Evolutionary conservation across 2,113 vertebrate species (phyloP), one percentile per base, ranked within the genome.

Genomic region (Apodemus speciosus): DNA sequence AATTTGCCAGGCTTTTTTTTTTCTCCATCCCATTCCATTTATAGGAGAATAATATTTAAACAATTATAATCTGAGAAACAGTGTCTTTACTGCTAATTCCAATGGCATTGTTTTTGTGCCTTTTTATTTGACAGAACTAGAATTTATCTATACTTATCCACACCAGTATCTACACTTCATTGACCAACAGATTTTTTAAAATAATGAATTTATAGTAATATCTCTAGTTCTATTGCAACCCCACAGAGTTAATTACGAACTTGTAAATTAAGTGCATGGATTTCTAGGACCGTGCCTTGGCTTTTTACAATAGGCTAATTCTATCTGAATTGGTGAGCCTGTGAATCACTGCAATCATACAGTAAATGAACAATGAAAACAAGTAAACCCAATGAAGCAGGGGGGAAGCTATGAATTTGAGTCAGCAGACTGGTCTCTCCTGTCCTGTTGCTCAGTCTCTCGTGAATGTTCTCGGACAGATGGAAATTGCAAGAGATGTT

Each of bases 301-400:
- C 73, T 93, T 71, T 30, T 88, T 84, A 94, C 56, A 46, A 79
- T 64, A 94, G 87, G 95, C 85, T 72, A 85, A 90, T 64, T 91
- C 60, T n/a, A 73, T 93, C 94, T 16, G 30, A 56, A 60, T 66
- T 66, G 85, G 35, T 89, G 87, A 88, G n/a, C 21, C 88, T 85
- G 68, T 81, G 88, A 97, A 76, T 66, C 32, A 56, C 6, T 58
- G 38, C 32, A 38, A 97, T 53, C 43, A 75, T 43, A 51, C 6
- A 10, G 40, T 86, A 92, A 83, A 77, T 90, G 72, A 77, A 89
- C 85, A 83, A 87, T 60, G 87, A 92, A 92, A 58, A 10, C 32
- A 69, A 72, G 71, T 85, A 25, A 85, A 84, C 38, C 30, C 56
- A 69, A 4, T 49, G 85, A 94, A 94, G 72, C 79, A 85, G 76